These are phyloP conservation scores for Sebastes hopkinsi DNA, from an alignment of 2,797 vertebrate species.

Conservation along the genomic window DNA sequence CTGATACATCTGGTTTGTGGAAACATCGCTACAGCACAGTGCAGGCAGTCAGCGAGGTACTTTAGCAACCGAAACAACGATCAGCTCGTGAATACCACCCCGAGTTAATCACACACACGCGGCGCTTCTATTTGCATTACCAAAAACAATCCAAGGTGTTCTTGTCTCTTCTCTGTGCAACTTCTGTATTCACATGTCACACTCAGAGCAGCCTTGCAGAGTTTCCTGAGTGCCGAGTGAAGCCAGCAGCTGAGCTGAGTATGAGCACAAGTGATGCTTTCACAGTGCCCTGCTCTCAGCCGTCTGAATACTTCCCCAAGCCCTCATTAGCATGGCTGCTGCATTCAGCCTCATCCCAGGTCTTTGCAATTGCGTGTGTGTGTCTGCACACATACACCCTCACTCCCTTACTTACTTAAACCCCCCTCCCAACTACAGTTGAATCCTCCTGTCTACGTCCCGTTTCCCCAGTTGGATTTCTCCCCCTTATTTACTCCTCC, in stretches of 20 bases:
- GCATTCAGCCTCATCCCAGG: slow-evolving; percentile 77
- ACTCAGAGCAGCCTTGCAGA: slow-evolving; percentile 63
- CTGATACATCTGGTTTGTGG: background rate
- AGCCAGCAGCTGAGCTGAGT: slow-evolving; percentile 83
- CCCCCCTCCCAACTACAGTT: slow-evolving; percentile 42
- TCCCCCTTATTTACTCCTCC: slow-evolving; percentile 71
- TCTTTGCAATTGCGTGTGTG: slow-evolving; percentile 66
- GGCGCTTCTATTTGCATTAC: slow-evolving; percentile 19
- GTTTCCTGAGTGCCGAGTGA: slow-evolving; percentile 79
- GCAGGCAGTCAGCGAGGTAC: background rate
- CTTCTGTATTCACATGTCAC: slow-evolving; percentile 77
- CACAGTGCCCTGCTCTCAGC: slow-evolving; percentile 76
- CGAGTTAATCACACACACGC: background rate
- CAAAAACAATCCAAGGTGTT: slow-evolving; percentile 60
- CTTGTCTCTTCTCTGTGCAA: slow-evolving; percentile 54
- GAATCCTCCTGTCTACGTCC: slow-evolving; percentile 51
- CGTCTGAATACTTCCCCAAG: slow-evolving; percentile 76
- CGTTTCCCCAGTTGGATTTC: slow-evolving; percentile 62
- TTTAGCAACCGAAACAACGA: background rate
- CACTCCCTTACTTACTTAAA: slow-evolving; percentile 14
- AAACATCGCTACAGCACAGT: background rate
- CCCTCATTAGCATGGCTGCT: slow-evolving; percentile 84
- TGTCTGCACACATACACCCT: background rate
- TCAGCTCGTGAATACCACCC: background rate
- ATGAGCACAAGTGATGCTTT: slow-evolving; percentile 85